phyloP scores from a whole-genome alignment of 2,888 invertebrate genomes.

The Patella ulyssiponensis region DNA sequence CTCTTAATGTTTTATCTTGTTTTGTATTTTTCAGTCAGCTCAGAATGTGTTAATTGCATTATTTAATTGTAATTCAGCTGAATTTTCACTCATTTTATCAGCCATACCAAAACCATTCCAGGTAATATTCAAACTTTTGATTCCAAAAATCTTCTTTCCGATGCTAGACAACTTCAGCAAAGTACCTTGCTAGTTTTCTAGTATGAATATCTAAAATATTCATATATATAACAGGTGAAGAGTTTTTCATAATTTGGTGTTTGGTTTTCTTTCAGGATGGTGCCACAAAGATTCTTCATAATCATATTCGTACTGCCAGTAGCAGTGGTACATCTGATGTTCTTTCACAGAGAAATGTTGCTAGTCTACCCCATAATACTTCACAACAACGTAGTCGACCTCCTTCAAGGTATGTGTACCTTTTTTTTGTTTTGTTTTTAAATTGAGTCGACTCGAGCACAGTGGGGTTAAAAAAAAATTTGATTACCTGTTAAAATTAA shows the following conservation, averaged over 20 bases:
- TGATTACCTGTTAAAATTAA: too few species aligned
- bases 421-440: background rate
- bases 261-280: slow-evolving; percentile 63
- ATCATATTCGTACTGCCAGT: slow-evolving; percentile 59
- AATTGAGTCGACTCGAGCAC: too few species aligned
- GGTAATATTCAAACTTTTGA: slow-evolving; percentile 45
- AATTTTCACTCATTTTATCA: slow-evolving; percentile 84
- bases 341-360: slow-evolving; percentile 64
- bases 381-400: slow-evolving; percentile 55
- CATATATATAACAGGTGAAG: too few species aligned
- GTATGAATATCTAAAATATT: too few species aligned
- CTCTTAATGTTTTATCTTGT: background rate
- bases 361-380: slow-evolving; percentile 48
- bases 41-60: slow-evolving; percentile 83
- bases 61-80: slow-evolving; percentile 91
- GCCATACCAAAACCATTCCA: slow-evolving; percentile 73
- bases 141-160: background rate
- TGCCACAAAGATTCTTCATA: slow-evolving; percentile 70
- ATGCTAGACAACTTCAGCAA: too few species aligned
- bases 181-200: too few species aligned
- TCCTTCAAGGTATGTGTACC: slow-evolving; percentile 53
- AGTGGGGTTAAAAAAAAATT: too few species aligned
- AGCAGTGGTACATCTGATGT: slow-evolving; percentile 58
- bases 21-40: slow-evolving; percentile 71
- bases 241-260: slow-evolving; percentile 9